Conservation (phyloP, 2,113 vertebrate genomes). For the Pseudopipra pipra region DNA sequence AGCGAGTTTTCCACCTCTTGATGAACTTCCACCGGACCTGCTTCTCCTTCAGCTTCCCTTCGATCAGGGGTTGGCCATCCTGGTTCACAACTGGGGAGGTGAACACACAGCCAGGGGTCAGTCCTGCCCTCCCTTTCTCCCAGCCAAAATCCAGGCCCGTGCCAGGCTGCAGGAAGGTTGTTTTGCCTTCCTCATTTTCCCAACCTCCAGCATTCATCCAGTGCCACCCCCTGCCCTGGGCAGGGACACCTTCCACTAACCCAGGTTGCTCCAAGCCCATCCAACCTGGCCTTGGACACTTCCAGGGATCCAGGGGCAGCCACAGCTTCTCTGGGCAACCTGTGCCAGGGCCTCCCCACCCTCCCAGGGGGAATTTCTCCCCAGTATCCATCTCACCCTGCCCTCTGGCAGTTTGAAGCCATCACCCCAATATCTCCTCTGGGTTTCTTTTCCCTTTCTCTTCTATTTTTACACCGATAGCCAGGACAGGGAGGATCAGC, state of each 20-base stretch:
- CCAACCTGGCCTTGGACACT: background rate
- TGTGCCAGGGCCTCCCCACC: background rate
- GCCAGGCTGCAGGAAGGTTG: background rate
- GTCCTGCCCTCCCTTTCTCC: background rate
- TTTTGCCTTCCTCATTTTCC: background rate
- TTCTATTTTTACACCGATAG: fast-evolving
- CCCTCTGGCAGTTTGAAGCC: background rate
- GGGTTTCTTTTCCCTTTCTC: background rate
- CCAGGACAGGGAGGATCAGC: background rate
- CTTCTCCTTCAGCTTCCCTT: conserved; percentile 96
- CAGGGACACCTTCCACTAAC: background rate
- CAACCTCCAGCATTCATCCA: background rate
- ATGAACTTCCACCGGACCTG: conserved; percentile 98
- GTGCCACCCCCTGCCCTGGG: background rate
- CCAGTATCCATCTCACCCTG: background rate
- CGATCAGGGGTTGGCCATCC: conserved; percentile 93
- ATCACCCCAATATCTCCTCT: background rate
- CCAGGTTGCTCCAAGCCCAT: background rate
- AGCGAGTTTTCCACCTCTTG: conserved; percentile 96
- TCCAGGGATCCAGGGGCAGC: background rate
- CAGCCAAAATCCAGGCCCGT: background rate
- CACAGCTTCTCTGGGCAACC: background rate
- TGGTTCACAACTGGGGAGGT: conserved; percentile 84
- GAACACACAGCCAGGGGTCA: background rate
- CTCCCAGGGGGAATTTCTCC: background rate